Base-by-base conservation (phyloP, 2,797 vertebrate genomes). In the Miichthys miiuy region DNA sequence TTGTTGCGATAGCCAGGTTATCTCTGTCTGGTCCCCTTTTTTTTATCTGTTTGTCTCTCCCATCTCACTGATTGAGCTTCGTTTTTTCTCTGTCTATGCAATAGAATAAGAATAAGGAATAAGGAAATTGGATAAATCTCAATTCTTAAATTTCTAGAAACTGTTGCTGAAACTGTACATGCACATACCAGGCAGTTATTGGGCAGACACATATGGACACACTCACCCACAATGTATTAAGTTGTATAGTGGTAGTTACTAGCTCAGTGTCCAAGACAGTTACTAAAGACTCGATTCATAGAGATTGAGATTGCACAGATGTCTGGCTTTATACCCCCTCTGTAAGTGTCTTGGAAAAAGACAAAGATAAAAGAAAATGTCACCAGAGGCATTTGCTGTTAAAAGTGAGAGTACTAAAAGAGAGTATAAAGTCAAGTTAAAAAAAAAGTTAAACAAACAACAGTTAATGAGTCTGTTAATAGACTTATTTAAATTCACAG, bases 401-500 rank as follows among this genome's bases (percentile, higher is more conserved):
- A 67, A 72, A 80, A 78, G 71, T 69, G 34, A 34, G 34, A 34
- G 34, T 34, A 34, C 34, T 34, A 8, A 77, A 41, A 46, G 65
- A 55, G 65, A 80, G 67, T 30, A 71, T 25, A 72, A 80, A 44
- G 42, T 54, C 27, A 69, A 64, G 21, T 34, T 16, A 68, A 34
- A 34, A 76, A 69, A 72, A 61, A 57, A 75, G 54, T 65, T 47
- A 60, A 85, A 75, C 71, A 89, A 81, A 88, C 56, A 83, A 72
- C 65, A 68, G 41, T 73, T 85, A 80, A 88, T 80, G 60, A 88
- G 47, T 81, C 21, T 68, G 58, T 68, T 89, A 81, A 88, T 82
- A 79, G 60, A 86, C 76, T 54, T 54, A 51, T 90, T 82, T 83
- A 87, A 76, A 92, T 86, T 90, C 85, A 79, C 76, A 89, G 69